phyloP scores from a whole-genome alignment of 2,113 vertebrate species.

The Himantopus leucocephalus region DNA sequence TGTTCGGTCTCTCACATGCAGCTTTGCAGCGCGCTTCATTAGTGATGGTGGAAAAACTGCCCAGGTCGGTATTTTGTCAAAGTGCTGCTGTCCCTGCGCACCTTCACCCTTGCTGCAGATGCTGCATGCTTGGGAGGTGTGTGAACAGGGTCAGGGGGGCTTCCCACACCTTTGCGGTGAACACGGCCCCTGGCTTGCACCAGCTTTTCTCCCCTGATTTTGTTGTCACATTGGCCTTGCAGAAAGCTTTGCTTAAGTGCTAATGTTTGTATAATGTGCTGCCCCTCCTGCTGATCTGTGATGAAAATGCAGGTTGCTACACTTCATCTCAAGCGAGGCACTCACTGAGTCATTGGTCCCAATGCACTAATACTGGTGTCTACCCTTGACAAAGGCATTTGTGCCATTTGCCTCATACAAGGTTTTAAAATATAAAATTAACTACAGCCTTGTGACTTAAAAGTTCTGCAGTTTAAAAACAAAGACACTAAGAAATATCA shows the following conservation, averaged over 20 bases:
- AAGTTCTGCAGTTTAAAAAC: neutral
- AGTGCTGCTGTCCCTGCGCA: accelerated
- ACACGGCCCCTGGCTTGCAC: neutral
- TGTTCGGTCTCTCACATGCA: accelerated
- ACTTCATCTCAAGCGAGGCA: neutral
- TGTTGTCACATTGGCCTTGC: neutral
- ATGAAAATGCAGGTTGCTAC: neutral
- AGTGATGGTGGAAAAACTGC: neutral
- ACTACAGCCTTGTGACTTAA: neutral
- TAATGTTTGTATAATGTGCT: neutral
- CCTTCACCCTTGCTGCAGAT: neutral
- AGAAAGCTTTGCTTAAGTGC: neutral
- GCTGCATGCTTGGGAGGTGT: neutral
- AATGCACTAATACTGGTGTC: neutral
- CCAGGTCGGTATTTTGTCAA: neutral
- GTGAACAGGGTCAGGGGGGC: accelerated
- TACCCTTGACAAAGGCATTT: neutral
- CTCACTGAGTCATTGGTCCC: neutral
- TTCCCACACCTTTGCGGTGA: accelerated
- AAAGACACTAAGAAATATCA: neutral
- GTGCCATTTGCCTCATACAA: neutral
- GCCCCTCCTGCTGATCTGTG: neutral
- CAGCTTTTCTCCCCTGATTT: neutral
- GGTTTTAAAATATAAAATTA: neutral
- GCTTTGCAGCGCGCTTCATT: accelerated